Conservation (phyloP, 2,797 vertebrate species). For the Mormyrops attenuatus region DNA sequence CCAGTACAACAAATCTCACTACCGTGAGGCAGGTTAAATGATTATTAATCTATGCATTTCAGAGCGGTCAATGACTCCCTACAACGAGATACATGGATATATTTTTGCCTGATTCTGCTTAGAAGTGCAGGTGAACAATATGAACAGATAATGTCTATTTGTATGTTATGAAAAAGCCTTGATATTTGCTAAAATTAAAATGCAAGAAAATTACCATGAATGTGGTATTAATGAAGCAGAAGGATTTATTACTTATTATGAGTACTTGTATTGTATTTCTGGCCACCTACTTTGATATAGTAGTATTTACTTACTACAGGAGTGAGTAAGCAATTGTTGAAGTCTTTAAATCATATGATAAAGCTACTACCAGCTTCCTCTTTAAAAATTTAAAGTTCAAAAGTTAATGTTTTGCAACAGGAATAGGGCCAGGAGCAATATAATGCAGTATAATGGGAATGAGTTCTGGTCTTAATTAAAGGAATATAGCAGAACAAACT, state of each 20-base stretch:
- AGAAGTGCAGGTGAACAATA: neutral
- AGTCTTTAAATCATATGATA: neutral
- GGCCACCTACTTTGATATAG: neutral
- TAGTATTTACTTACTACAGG: neutral
- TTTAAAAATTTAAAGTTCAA: conserved; percentile 33
- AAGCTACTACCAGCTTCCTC: conserved; percentile 30
- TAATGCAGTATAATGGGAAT: conserved; percentile 62
- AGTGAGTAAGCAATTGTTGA: neutral
- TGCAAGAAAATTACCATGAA: neutral
- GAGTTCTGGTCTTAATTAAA: conserved; percentile 69
- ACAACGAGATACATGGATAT: neutral
- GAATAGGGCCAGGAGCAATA: conserved; percentile 16
- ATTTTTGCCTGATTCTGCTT: neutral
- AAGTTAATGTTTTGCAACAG: conserved; percentile 10
- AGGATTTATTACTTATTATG: neutral
- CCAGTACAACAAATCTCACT: neutral
- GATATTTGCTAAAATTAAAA: neutral
- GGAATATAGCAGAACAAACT: conserved; percentile 62
- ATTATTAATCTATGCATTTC: neutral
- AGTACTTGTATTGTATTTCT: neutral
- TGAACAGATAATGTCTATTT: neutral
- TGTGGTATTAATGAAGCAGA: neutral
- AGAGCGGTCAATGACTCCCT: neutral
- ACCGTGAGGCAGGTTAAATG: neutral
- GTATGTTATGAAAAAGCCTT: neutral